Evolutionary conservation across 2,113 vertebrate species (phyloP).

Genomic region (Fukomys damarensis): DNA sequence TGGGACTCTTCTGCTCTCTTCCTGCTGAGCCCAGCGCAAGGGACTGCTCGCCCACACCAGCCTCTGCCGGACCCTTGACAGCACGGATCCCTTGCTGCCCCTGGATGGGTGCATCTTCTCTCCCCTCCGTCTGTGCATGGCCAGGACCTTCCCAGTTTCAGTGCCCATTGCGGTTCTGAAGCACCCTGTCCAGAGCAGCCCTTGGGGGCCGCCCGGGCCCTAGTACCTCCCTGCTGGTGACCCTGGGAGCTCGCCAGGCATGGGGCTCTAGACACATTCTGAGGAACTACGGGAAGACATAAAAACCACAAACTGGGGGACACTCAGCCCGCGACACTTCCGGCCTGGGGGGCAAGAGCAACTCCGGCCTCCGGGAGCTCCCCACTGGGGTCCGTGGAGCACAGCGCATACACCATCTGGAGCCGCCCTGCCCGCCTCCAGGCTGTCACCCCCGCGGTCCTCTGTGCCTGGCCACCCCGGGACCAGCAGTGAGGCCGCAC

Average conservation of each 20-base stretch:
- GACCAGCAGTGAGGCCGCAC: not conserved
- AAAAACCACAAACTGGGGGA: not conserved
- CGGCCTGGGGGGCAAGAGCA: too few relatives aligned
- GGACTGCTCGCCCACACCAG: not conserved
- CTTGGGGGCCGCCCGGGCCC: too few relatives aligned
- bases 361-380: not conserved
- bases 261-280: not conserved
- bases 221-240: not conserved
- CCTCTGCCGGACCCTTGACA: not conserved
- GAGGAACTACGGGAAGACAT: accelerated
- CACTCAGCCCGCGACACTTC: not conserved
- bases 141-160: not conserved
- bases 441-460: too few relatives aligned
- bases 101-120: not conserved
- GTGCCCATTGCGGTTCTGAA: not conserved
- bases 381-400: not conserved
- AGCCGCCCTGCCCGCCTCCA: too few relatives aligned
- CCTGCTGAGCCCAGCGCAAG: too few relatives aligned
- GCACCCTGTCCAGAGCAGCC: not conserved
- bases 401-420: not conserved
- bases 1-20: not conserved
- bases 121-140: too few relatives aligned
- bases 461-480: accelerated
- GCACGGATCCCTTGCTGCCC: not conserved
- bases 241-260: not conserved